Base-by-base conservation (phyloP, 2,113 vertebrate genomes). In the Lipophrys pholis region DNA sequence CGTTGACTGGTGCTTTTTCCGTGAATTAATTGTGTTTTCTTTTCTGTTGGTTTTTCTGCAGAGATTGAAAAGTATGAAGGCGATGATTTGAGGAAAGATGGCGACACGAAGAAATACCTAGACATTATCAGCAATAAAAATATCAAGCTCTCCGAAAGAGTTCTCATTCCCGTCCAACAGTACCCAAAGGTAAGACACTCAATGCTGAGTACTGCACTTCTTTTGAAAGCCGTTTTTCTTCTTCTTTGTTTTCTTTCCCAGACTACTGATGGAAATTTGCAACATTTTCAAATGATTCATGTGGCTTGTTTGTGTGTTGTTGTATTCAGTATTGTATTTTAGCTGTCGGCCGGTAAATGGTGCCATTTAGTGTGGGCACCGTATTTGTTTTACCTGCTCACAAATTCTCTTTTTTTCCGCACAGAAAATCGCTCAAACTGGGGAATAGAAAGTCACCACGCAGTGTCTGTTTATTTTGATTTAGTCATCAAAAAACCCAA, bases 81-180 rank as follows among this genome's bases (percentile, higher is more conserved):
- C 10, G 95, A 96, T 8, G 97, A 97, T 85, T 87, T 93, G 78
- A 96, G 95, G 90, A 98, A 97, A 72, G 97, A 98, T 85, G 96
- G 95, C 14, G 96, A 97, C 84, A 95, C 96, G 84, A 98, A 98
- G 91, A 98, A 99, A 76, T 99, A 99, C 45, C 95, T 99, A 73
- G 98, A 99, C 90, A 95, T 99, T 85, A 99, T 99, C 95, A 98
- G 98, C 94, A 99, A 99, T 95, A 99, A 99, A 95, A 99, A 99
- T 83, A 98, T 98, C 93, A 99, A 99, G 91, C 94, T 99, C 42
- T 97, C 95, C 3, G 98, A 99, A 90, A 95, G 96, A 89, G 97
- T 99, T 73, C 92, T 99, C 87, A 99, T 99, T 78, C 98, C 98
- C 52, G 94, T 98, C 69, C 97, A 97, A 88, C 98, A 99, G 84